Evolutionary conservation across 2,888 invertebrate species (phyloP), one percentile per base, ranked within the genome.

Genomic region (Sussaba pulchella): DNA sequence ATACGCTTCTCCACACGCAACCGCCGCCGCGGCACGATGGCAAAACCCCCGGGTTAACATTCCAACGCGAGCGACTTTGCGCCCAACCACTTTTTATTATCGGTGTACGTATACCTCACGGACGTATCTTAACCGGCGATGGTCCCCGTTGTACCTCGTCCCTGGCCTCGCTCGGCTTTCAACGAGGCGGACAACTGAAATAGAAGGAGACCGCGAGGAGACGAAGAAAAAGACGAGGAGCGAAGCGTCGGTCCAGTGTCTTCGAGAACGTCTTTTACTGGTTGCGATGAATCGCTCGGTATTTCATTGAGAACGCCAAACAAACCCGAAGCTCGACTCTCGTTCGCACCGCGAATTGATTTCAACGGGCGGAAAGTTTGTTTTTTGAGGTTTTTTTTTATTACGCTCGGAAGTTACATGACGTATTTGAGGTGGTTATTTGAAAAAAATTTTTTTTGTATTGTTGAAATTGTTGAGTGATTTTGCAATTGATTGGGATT

Each of bases 31-130:
- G 10, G 8, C 26, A 39, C 14, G 36, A 47, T 61, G n/a, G 41
- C 67, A 69, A 67, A 69, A 75, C 50, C 67, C 71, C 64, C 45
- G 81, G 76, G 57, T 73, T 73, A n/a, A 76, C 81, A 81, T 81
- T 81, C 81, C 81, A 72, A 41, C 80, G 41, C 63, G 76, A 64
- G 69, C 69, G 47, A 76, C 69, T 69, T 64, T 76, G 54, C 72
- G 71, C 71, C 66, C 80, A 72, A 76, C 80, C 47, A 75, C 72
- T 81, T 81, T 76, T 81, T 76, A 76, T 77, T 54, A 69, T 43
- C 81, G 81, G 76, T 72, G 6, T 31, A 31, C n/a, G n/a, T 31
- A 31, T 5, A 54, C 81, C 69, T 77, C 73, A 50, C 64, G 45
- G 59, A 54, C 78, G 31, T 50, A 71, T 71, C 70, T 21, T 21